Percentiles rank a stretch among this genome's conserved stretches.
These are phyloP conservation scores for Apis florea DNA, from an alignment of 1,140 invertebrate genomes.

Conservation along the genomic window DNA sequence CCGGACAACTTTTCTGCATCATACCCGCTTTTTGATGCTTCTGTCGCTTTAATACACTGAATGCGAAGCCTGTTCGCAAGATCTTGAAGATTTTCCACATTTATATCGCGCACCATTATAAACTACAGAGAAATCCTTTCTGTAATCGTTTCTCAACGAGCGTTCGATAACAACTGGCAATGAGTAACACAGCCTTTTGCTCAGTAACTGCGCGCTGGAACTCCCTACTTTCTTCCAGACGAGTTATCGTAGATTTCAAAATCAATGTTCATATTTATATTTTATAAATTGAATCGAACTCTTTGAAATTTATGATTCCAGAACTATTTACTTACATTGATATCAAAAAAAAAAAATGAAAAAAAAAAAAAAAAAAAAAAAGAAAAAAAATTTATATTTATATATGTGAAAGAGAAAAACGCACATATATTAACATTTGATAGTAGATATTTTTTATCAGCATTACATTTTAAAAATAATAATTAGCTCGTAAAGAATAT, in stretches of 20 bases:
- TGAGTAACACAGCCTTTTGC: slow-evolving; percentile 28
- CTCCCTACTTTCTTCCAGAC: slow-evolving; percentile 33
- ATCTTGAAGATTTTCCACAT: slow-evolving; percentile 82
- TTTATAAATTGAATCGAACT: background rate
- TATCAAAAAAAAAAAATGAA: background rate
- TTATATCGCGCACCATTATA: slow-evolving; percentile 69
- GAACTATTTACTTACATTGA: too few species aligned
- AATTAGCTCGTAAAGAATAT: too few species aligned
- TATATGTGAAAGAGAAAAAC: too few species aligned
- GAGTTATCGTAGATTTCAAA: slow-evolving; percentile 24
- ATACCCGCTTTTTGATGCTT: slow-evolving; percentile 77
- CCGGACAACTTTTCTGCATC: background rate
- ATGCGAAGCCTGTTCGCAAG: slow-evolving; percentile 86
- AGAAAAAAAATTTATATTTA: too few species aligned
- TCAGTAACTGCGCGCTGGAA: slow-evolving; percentile 60
- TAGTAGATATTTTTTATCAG: too few species aligned
- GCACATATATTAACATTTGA: too few species aligned
- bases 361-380: too few species aligned
- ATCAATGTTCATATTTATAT: background rate
- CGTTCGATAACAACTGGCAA: slow-evolving; percentile 54
- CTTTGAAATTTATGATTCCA: background rate
- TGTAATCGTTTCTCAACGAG: slow-evolving; percentile 12
- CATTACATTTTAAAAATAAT: too few species aligned
- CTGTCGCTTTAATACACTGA: slow-evolving; percentile 78
- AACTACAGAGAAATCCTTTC: background rate